Evolutionary conservation across 1,140 invertebrate genomes (phyloP).

Genomic region (Drosophila pseudoobscura): DNA sequence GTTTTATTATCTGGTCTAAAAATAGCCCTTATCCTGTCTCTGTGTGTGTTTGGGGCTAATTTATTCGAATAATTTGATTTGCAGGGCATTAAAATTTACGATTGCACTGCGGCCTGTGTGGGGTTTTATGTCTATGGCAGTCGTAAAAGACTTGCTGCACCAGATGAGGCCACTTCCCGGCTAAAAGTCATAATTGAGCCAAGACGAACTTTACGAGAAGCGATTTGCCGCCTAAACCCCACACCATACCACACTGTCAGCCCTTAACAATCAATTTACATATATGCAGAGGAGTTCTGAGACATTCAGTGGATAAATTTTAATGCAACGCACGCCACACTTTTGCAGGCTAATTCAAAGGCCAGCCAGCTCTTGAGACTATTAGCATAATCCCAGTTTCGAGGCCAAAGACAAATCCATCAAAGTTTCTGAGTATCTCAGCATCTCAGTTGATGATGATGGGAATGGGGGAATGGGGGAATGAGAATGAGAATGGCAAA

Average conservation of each 20-base stretch:
- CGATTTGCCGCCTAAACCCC: not conserved
- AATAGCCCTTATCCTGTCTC: too few relatives aligned
- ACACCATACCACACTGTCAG: not conserved
- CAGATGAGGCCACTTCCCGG: slow-evolving; percentile 44
- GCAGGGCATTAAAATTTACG: slow-evolving; percentile 42
- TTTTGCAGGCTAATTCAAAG: slow-evolving; percentile 7
- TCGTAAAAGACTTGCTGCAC: slow-evolving; percentile 31
- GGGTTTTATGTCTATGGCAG: slow-evolving; percentile 37
- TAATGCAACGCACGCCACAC: slow-evolving; percentile 39
- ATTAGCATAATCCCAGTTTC: too few relatives aligned
- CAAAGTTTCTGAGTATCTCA: too few relatives aligned
- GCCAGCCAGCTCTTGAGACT: too few relatives aligned
- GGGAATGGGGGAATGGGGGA: too few relatives aligned
- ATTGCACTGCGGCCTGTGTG: slow-evolving; percentile 39
- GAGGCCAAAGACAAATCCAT: too few relatives aligned
- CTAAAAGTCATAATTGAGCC: slow-evolving; percentile 52
- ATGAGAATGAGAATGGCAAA: slow-evolving; percentile 25
- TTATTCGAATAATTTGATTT: slow-evolving; percentile 42
- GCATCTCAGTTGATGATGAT: too few relatives aligned
- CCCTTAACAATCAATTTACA: slow-evolving; percentile 53
- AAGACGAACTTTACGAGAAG: slow-evolving; percentile 39
- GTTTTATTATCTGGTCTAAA: too few relatives aligned
- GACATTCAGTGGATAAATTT: slow-evolving; percentile 50
- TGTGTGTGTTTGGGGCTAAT: not conserved
- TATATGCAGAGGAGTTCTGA: slow-evolving; percentile 8